phyloP scores from a whole-genome alignment of 2,888 invertebrate species.

The Cantharis rufa region DNA sequence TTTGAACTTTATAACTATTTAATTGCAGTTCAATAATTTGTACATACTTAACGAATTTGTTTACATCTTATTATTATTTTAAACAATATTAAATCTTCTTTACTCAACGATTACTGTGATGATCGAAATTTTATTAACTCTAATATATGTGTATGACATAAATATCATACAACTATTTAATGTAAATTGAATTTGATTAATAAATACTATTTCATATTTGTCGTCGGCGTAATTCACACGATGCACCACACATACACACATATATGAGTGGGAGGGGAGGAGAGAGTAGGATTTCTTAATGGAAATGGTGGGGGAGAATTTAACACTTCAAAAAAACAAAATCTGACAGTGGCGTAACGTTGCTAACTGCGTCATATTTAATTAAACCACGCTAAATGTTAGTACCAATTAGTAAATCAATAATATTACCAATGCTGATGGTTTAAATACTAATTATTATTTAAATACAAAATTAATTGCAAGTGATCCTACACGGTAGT shows the following conservation, averaged over 20 bases:
- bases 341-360: neutral
- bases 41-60: neutral
- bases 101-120: neutral
- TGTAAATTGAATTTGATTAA: neutral
- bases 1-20: slow-evolving; percentile 2
- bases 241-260: neutral
- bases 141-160: neutral
- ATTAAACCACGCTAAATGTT: neutral
- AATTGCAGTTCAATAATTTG: neutral
- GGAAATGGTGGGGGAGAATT: neutral
- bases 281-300: neutral
- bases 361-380: neutral
- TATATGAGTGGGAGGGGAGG: neutral
- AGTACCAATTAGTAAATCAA: neutral
- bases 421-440: neutral
- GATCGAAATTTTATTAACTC: neutral
- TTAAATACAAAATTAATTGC: no score
- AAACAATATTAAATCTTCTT: neutral
- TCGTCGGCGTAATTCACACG: neutral
- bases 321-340: neutral
- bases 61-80: neutral
- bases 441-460: neutral
- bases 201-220: neutral
- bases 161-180: neutral
- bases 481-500: neutral